Evolutionary conservation across 1,140 invertebrate species (phyloP).

Genomic region (Pissodes strobi): DNA sequence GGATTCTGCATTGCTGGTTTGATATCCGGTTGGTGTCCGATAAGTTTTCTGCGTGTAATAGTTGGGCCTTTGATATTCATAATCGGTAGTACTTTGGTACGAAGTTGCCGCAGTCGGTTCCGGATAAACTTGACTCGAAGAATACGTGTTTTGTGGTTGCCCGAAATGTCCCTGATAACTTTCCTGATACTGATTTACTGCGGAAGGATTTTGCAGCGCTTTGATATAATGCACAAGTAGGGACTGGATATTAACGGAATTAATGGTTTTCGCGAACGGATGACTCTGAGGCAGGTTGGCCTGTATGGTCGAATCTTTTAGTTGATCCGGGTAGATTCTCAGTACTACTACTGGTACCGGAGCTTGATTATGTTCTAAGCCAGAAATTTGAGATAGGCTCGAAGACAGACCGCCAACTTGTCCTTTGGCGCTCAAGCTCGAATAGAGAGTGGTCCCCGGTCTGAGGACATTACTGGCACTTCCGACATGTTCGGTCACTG

Average conservation of each 20-base stretch:
- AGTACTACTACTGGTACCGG: conserved; percentile 62
- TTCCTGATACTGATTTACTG: conserved; percentile 25
- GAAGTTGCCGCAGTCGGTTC: too few species aligned
- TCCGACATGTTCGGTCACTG: conserved; percentile 16
- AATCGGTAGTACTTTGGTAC: background rate
- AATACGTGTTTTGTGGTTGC: background rate
- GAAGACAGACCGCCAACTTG: conserved; percentile 44
- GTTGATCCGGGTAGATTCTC: conserved; percentile 61
- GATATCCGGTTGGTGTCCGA: conserved; percentile 2
- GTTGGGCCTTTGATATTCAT: background rate
- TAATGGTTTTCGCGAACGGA: conserved; percentile 59
- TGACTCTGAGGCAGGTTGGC: conserved; percentile 61
- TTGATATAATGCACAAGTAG: conserved; percentile 50
- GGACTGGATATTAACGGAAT: conserved; percentile 59
- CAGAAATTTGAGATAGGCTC: conserved; percentile 35
- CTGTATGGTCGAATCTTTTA: conserved; percentile 60
- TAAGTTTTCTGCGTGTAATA: background rate
- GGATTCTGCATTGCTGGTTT: background rate
- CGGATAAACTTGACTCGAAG: conserved; percentile 18
- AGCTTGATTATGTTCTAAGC: conserved; percentile 33
- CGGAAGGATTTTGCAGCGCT: conserved; percentile 33
- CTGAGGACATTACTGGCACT: conserved; percentile 29
- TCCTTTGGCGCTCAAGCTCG: conserved; percentile 47
- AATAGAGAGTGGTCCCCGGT: conserved; percentile 49
- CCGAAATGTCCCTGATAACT: background rate